Conservation (phyloP, 2,797 vertebrate genomes). For the Pelobates cultripes region DNA sequence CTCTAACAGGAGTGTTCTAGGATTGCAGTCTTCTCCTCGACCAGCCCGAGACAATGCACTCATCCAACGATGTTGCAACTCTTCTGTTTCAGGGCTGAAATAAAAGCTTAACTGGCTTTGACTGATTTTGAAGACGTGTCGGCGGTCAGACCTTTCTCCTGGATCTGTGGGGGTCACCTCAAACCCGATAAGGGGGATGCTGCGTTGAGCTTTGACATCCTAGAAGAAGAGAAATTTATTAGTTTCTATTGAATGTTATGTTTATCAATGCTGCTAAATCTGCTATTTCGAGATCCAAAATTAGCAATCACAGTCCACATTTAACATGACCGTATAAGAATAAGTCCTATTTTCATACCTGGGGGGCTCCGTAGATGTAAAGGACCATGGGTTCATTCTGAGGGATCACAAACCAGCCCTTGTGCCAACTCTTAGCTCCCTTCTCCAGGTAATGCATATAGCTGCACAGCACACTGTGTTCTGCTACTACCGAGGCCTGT, state of each 20-base stretch:
- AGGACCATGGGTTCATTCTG: constrained; percentile 90
- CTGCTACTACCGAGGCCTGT: constrained; percentile 87
- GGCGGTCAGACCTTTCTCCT: constrained; percentile 83
- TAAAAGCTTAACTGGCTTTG: constrained; percentile 90
- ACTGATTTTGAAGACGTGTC: constrained; percentile 87
- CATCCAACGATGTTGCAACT: constrained; percentile 86
- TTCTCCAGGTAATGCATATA: constrained; percentile 92
- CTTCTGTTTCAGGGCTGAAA: constrained; percentile 88
- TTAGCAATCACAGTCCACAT: no score
- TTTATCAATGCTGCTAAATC: background rate
- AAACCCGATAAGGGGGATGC: constrained; percentile 87
- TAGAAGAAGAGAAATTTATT: constrained; percentile 57
- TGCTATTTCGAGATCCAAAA: no score
- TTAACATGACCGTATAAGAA: background rate
- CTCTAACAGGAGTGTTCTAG: constrained; percentile 77
- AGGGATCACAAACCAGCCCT: constrained; percentile 89
- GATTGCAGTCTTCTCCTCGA: constrained; percentile 80
- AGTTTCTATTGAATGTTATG: background rate
- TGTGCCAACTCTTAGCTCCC: constrained; percentile 87
- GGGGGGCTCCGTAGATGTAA: constrained; percentile 89
- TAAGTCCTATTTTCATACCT: constrained; percentile 69
- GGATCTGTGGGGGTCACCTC: constrained; percentile 85
- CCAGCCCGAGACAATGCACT: constrained; percentile 82
- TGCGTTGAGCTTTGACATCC: constrained; percentile 92
- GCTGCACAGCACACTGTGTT: constrained; percentile 90